A percentile compares a stretch with the other conserved stretches of the same genome.
Evolutionary conservation across 2,797 vertebrate genomes (phyloP).

Genomic region (Tadarida brasiliensis): DNA sequence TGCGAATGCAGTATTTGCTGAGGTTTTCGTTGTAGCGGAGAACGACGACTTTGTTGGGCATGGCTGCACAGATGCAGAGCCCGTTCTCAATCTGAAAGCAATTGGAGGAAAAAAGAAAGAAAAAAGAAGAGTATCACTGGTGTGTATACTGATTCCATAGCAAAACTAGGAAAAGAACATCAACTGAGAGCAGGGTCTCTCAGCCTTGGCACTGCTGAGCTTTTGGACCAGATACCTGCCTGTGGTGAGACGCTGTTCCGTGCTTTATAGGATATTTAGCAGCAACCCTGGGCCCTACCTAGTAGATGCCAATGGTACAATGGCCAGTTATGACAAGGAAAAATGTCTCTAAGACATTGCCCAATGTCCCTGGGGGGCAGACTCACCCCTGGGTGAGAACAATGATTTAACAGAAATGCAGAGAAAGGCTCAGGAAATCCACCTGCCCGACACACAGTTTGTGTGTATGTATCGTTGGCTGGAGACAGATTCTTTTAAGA

Average conservation of each 20-base stretch:
- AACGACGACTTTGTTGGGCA: conserved; percentile 97
- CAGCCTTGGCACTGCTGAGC: background rate
- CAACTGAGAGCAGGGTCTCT: background rate
- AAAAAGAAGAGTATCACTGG: background rate
- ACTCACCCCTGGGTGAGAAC: background rate
- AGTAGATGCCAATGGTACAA: background rate
- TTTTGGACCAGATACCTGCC: too few relatives aligned
- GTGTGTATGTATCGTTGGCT: background rate
- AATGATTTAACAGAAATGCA: background rate
- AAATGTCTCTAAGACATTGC: background rate
- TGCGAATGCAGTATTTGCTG: conserved; percentile 98
- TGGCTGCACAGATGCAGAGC: conserved; percentile 97
- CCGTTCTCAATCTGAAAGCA: conserved; percentile 94
- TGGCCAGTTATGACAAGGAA: background rate
- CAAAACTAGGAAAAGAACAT: background rate
- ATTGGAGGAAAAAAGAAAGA: background rate
- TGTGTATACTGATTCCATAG: rapidly evolving
- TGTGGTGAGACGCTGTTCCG: background rate
- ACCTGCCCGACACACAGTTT: background rate
- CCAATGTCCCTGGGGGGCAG: background rate
- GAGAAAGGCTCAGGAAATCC: background rate
- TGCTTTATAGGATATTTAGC: rapidly evolving
- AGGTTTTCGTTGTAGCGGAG: conserved; percentile 97
- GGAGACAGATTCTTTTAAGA: background rate
- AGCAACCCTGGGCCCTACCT: background rate